phyloP scores from a whole-genome alignment of 2,888 invertebrate genomes.

The Pegoplata infirma region DNA sequence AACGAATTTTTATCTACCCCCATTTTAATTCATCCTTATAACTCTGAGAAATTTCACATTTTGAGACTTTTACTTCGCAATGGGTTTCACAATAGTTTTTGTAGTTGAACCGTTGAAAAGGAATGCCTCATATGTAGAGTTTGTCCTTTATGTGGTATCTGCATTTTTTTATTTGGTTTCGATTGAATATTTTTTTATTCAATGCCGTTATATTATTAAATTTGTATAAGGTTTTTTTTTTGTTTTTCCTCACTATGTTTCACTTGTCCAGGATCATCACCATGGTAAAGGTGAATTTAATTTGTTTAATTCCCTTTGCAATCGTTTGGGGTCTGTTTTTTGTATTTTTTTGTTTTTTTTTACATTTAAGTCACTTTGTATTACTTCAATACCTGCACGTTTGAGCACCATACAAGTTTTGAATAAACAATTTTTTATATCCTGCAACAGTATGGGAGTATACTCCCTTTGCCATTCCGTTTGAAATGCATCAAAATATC shows the following conservation, averaged over 20 bases:
- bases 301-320: conserved; percentile 44
- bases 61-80: no score
- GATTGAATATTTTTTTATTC: not conserved
- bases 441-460: no score
- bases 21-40: no score
- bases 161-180: not conserved
- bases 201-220: conserved; percentile 29
- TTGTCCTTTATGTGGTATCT: not conserved
- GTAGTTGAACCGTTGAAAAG: no score
- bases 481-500: no score
- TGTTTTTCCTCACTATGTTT: conserved; percentile 7
- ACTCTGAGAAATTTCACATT: no score
- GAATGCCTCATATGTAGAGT: no score
- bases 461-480: no score
- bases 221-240: conserved; percentile 17
- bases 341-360: conserved; percentile 10
- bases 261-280: conserved; percentile 18
- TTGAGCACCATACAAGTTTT: not conserved
- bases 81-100: no score
- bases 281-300: conserved; percentile 48
- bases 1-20: no score
- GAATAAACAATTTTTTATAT: not conserved
- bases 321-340: conserved; percentile 43
- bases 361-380: not conserved
- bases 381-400: not conserved